These are phyloP conservation scores for Thripadectes ignobilis DNA, from an alignment of 2,797 vertebrate genomes.

Conservation along the genomic window DNA sequence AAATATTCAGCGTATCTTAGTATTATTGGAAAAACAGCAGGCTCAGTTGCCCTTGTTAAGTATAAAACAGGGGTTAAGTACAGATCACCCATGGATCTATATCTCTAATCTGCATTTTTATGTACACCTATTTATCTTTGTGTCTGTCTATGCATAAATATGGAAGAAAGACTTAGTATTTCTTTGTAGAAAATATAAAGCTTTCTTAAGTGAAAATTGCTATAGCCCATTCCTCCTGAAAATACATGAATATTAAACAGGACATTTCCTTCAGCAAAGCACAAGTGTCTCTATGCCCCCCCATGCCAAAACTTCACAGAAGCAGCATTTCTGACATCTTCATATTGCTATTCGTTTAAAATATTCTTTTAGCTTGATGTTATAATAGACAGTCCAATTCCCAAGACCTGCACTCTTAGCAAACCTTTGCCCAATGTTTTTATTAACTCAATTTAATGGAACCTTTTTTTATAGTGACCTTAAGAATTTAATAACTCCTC, in stretches of 20 bases:
- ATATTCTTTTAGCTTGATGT: slow-evolving; percentile 69
- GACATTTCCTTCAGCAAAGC: not conserved
- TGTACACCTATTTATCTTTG: slow-evolving; percentile 21
- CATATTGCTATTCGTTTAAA: slow-evolving; percentile 47
- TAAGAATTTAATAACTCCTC: slow-evolving; percentile 86
- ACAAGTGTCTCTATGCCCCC: not conserved
- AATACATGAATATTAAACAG: not conserved
- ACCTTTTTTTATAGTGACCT: slow-evolving; percentile 83
- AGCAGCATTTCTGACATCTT: slow-evolving; percentile 32
- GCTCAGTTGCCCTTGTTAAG: not conserved
- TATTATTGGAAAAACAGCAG: not conserved
- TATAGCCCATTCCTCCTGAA: not conserved
- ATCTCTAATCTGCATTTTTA: slow-evolving; percentile 37
- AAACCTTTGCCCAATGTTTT: slow-evolving; percentile 83
- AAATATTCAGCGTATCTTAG: not conserved
- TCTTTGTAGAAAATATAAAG: not conserved
- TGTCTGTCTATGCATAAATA: not conserved
- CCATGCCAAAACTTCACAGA: not conserved
- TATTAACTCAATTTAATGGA: slow-evolving; percentile 86
- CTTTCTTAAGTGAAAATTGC: not conserved
- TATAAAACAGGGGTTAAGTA: not conserved
- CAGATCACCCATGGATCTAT: not conserved
- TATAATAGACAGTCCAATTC: slow-evolving; percentile 70
- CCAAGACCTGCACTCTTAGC: slow-evolving; percentile 71
- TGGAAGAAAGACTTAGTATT: not conserved